Conservation (phyloP, 2,113 vertebrate genomes). For the Tamias sibiricus region DNA sequence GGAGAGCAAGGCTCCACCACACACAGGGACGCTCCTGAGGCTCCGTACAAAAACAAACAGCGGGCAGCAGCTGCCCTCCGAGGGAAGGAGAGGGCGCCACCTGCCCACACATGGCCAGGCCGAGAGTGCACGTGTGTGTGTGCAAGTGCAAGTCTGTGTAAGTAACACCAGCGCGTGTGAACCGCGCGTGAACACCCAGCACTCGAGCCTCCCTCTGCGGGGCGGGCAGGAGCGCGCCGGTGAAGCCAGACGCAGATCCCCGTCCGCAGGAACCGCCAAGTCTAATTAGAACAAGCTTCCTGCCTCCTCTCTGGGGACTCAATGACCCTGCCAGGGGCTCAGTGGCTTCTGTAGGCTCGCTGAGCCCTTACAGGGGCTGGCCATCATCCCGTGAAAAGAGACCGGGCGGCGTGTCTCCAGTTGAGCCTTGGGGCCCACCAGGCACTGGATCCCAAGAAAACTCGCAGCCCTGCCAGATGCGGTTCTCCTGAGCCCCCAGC, state of each 20-base stretch:
- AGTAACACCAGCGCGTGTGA: neutral
- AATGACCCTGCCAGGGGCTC: neutral
- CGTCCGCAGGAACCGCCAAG: neutral
- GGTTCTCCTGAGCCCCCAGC: neutral
- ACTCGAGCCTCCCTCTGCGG: neutral
- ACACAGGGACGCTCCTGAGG: neutral
- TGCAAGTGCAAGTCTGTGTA: neutral
- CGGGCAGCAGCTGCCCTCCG: neutral
- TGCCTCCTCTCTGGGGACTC: neutral
- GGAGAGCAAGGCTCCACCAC: neutral
- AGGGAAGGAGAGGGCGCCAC: neutral
- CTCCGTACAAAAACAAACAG: neutral
- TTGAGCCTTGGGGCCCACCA: neutral
- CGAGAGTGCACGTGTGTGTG: neutral
- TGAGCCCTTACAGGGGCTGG: neutral
- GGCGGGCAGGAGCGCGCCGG: neutral
- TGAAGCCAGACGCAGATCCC: slow-evolving; percentile 11
- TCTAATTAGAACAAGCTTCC: slow-evolving; percentile 37
- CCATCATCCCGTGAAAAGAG: neutral
- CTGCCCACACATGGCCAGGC: neutral
- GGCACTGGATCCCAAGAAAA: neutral
- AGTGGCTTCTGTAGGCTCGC: neutral
- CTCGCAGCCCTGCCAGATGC: neutral
- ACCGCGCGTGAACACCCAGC: neutral
- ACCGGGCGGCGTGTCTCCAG: rapidly evolving